Percentiles rank a stretch among this genome's conserved stretches.
Evolutionary conservation across 2,888 invertebrate species (phyloP).

Genomic region (Orthonevra nobilis): DNA sequence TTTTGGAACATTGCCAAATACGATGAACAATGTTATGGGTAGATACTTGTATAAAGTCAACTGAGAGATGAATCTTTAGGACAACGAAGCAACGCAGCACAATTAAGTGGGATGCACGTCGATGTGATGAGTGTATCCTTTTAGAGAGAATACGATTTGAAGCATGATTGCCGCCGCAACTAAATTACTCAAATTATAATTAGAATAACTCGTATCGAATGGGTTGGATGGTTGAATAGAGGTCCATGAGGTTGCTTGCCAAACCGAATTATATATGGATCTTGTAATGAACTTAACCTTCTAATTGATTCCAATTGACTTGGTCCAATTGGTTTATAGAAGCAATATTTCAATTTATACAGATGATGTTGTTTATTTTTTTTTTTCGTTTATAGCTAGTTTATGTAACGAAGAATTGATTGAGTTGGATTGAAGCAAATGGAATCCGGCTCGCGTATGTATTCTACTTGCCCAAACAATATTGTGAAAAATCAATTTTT

Average conservation of each 20-base stretch:
- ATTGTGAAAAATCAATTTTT: too few species aligned
- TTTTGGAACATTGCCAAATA: constrained; percentile 59
- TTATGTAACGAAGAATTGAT: too few species aligned
- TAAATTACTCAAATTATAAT: constrained; percentile 44
- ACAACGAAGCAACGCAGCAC: constrained; percentile 17
- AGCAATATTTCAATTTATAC: too few species aligned
- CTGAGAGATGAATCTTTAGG: constrained; percentile 37
- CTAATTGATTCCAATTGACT: constrained; percentile 43
- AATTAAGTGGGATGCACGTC: constrained; percentile 49
- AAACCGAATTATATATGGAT: constrained; percentile 44
- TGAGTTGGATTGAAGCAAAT: too few species aligned
- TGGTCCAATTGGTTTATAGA: too few species aligned
- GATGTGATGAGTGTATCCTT: constrained; percentile 20
- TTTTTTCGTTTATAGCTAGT: too few species aligned
- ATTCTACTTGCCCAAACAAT: too few species aligned
- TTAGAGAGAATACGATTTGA: constrained; percentile 31
- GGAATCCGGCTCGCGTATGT: too few species aligned
- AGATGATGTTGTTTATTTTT: too few species aligned
- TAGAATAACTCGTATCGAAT: constrained; percentile 43
- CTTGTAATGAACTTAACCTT: constrained; percentile 67
- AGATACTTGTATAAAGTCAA: constrained; percentile 1
- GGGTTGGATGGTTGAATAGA: constrained; percentile 16
- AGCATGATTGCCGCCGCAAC: constrained; percentile 35
- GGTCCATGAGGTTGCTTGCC: constrained; percentile 40
- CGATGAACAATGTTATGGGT: constrained; percentile 20